Base-by-base conservation (phyloP, 2,888 invertebrate species). In the Drosophila atripex region DNA sequence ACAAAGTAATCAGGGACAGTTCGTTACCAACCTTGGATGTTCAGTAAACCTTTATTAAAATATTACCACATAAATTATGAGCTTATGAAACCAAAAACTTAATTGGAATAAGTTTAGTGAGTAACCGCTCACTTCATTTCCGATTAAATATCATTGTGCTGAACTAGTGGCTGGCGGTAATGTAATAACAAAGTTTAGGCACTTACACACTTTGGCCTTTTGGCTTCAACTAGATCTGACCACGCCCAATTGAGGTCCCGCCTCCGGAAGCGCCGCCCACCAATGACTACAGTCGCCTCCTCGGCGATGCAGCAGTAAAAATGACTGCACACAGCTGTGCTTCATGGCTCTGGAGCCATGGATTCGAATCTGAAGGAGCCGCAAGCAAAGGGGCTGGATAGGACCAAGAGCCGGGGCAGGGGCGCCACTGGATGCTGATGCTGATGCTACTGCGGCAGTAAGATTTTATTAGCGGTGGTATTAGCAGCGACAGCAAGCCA, bases 401-500 rank as follows among this genome's bases (percentile, higher is more conserved):
- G 43, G 43, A 16, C 3, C 16, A 11, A 18, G 4, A 3, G 18
- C 3, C 2, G 38, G 14, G 12, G 16, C 14, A 1, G 49, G 16
- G 11, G 47, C 47, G 14, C n/a, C 11, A 14, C 14, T 14, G 11
- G 14, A 11, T 16, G 49, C 49, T 16, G 51, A 52, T 41, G 63
- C 54, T 53, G 69, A 39, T 38, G 50, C 49, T 55, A 85, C 72
- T 73, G 65, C 72, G 79, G 85, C 88, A 85, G 88, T 88, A 85
- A 85, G 87, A 85, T 85, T 85, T 85, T 88, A 85, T 85, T 85
- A 88, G 88, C 88, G 84, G 79, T 78, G 88, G 88, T 88, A 84
- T 88, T 86, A 85, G 84, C 87, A 86, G 80, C 76, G 76, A 73
- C 86, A 76, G 83, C 73, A 51, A 59, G 68, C 63, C 39, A 51